A percentile compares a stretch with the other conserved stretches of the same genome.
Evolutionary conservation across 2,888 invertebrate genomes (phyloP).

Genomic region (Nebria salina): DNA sequence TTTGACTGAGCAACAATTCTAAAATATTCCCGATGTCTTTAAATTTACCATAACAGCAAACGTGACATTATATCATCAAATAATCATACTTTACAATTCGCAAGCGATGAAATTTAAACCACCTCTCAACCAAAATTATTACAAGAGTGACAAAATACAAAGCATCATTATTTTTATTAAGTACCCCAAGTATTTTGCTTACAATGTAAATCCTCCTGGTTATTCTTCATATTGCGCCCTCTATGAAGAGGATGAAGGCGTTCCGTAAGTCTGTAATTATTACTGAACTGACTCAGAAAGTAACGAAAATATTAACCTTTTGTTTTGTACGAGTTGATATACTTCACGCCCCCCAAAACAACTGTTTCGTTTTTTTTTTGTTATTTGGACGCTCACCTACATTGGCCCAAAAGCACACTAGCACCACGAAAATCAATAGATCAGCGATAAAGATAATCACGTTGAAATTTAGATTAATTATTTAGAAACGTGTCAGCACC

Average conservation of each 20-base stretch:
- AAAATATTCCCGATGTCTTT: background rate
- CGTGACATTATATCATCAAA: background rate
- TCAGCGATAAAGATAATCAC: conserved; percentile 31
- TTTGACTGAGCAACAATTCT: no score
- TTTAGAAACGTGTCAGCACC: conserved; percentile 25
- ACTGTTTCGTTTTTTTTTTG: background rate
- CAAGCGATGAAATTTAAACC: background rate
- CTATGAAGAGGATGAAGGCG: conserved; percentile 11
- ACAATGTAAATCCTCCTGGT: conserved; percentile 5
- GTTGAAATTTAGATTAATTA: conserved; percentile 34
- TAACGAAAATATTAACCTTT: conserved; percentile 21
- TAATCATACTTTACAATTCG: background rate
- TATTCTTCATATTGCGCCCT: conserved; percentile 7
- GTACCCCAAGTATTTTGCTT: conserved; percentile 9
- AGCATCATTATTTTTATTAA: conserved; percentile 43
- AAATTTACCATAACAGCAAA: background rate
- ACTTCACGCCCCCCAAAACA: conserved; percentile 16
- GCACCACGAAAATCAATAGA: conserved; percentile 34
- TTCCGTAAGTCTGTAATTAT: conserved; percentile 9
- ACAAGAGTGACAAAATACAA: conserved; percentile 20
- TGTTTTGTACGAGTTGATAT: conserved; percentile 8
- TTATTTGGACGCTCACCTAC: background rate
- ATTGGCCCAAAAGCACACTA: background rate
- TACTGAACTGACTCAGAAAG: conserved; percentile 19
- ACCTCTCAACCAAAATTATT: background rate